A percentile compares a stretch with the other conserved stretches of the same genome.
These are phyloP conservation scores for Luperina nickerlii DNA, from an alignment of 2,888 invertebrate genomes.

Conservation along the genomic window DNA sequence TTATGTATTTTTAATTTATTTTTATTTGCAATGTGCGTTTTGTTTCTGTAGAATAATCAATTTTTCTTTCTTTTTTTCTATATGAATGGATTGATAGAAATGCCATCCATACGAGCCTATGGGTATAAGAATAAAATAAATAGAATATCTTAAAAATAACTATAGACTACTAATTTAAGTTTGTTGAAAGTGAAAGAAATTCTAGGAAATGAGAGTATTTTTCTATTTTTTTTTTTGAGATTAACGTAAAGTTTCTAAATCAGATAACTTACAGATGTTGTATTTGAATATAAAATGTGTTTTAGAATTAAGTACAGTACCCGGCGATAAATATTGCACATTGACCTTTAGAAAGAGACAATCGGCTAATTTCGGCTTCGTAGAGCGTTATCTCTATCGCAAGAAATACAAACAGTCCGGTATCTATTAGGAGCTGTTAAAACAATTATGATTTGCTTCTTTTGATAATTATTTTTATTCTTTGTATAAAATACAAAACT, in stretches of 20 bases:
- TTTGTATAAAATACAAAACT: no score
- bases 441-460: no score
- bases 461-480: no score
- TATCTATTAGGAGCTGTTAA: no score
- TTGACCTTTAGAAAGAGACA: no score
- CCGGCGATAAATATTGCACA: no score
- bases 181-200: background rate
- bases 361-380: no score
- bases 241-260: background rate
- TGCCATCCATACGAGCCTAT: background rate
- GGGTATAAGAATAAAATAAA: background rate
- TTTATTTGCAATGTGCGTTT: no score
- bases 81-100: constrained; percentile 22
- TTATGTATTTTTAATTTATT: no score
- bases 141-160: constrained; percentile 2
- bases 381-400: no score
- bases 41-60: no score
- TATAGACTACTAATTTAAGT: constrained; percentile 19
- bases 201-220: background rate
- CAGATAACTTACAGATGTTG: background rate
- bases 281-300: background rate
- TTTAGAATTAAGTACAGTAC: background rate
- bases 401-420: no score
- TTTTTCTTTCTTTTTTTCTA: background rate
- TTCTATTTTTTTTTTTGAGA: background rate